Conservation (phyloP, 2,797 vertebrate genomes). For the Channallabes apus region DNA sequence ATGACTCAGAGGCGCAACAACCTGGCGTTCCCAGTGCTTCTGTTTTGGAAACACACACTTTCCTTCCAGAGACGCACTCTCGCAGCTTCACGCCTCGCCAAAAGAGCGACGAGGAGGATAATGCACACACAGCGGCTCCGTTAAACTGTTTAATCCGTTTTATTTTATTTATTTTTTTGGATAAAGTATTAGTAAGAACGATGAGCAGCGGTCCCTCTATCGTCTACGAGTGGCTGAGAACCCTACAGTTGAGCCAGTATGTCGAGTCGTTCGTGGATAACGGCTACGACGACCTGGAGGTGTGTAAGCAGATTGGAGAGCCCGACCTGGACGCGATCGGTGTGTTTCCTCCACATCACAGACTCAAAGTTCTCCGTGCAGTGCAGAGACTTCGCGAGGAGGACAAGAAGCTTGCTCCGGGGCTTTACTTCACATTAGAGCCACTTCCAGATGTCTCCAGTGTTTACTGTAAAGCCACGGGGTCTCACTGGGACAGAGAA, state of each 20-base stretch:
- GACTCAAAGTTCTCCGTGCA: slow-evolving; percentile 83
- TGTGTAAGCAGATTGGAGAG: slow-evolving; percentile 97
- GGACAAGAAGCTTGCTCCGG: slow-evolving; percentile 72
- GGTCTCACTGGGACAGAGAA: slow-evolving; percentile 43
- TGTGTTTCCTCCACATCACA: slow-evolving; percentile 85
- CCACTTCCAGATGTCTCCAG: slow-evolving; percentile 66
- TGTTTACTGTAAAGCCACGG: slow-evolving; percentile 51
- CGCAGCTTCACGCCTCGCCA: neutral
- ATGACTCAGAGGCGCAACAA: slow-evolving; percentile 9
- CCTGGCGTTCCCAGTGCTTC: neutral
- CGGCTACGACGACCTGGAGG: slow-evolving; percentile 97
- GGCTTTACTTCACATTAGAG: slow-evolving; percentile 89
- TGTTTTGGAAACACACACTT: slow-evolving; percentile 26
- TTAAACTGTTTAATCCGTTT: neutral
- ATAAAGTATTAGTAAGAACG: slow-evolving; percentile 57
- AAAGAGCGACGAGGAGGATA: slow-evolving; percentile 1
- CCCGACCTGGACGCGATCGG: slow-evolving; percentile 98
- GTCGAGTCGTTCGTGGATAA: slow-evolving; percentile 96
- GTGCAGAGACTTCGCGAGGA: slow-evolving; percentile 82
- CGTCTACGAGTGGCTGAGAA: slow-evolving; percentile 96
- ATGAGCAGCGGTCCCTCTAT: slow-evolving; percentile 89
- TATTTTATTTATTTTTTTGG: too few species aligned
- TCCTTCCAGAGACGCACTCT: slow-evolving; percentile 6
- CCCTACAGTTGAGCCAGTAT: slow-evolving; percentile 91
- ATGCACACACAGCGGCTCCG: neutral